Evolutionary conservation across 2,888 invertebrate genomes (phyloP), one percentile per base, ranked within the genome.

Genomic region (Erebia ligea): DNA sequence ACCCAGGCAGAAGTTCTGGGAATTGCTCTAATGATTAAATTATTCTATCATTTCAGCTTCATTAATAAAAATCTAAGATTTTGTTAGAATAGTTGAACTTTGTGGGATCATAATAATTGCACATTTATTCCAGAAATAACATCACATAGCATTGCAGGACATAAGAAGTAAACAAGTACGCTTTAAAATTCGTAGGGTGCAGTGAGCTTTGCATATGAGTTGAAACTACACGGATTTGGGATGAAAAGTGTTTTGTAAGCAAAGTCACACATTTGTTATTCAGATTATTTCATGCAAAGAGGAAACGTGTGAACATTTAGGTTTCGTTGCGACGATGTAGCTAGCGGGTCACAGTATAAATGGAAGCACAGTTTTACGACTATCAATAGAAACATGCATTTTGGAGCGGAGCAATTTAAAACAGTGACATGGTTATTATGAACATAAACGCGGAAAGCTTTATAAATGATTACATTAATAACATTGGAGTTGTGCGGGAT

Each of bases 221-320:
- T 58, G 66, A 52, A 69, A 71, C 67, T 67, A 71, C 62, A 71
- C 70, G 69, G 67, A 69, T 52, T 67, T 19, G 63, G 68, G 61
- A 70, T 72, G 58, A 72, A 71, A 69, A 71, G 61, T 73, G 63
- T 69, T 69, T 69, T 64, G 67, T 58, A 72, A 72, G 69, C 72
- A 50, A 56, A 70, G 63, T 64, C 48, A 71, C 68, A 67, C 68
- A 70, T 72, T 74, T 72, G 70, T 72, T 74, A 68, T 66, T 70
- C 62, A 74, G 72, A 72, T 72, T 72, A 68, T 72, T 68, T 72
- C 74, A 74, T 74, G 74, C 74, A 74, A 70, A 61, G 67, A 57
- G 67, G 69, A 72, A 66, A 74, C 57, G 67, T 72, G 68, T 70
- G 70, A 74, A 71, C 74, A 69, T 70, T 68, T 70, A 72, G 74